These are phyloP conservation scores for Paradoxurus hermaphroditus DNA, from an alignment of 2,113 vertebrate species.

Conservation along the genomic window DNA sequence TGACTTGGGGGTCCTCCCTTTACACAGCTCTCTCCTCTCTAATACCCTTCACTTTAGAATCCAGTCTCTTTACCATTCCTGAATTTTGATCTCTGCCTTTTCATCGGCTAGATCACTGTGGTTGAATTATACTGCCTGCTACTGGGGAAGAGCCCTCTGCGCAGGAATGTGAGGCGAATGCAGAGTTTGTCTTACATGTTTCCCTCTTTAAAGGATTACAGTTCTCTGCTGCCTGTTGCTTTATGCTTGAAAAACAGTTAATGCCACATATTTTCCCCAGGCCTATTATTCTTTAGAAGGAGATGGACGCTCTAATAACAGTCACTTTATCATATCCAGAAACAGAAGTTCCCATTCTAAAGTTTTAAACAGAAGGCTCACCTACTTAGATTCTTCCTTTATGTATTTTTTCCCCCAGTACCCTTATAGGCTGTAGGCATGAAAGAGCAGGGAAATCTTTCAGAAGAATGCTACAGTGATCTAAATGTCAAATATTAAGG, in stretches of 20 bases:
- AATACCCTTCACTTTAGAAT: background rate
- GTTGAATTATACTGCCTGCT: background rate
- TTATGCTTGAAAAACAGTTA: background rate
- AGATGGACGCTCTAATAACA: background rate
- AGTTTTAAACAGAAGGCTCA: background rate
- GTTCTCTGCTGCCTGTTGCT: background rate
- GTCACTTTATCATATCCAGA: background rate
- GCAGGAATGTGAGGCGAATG: background rate
- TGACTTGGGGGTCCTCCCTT: background rate
- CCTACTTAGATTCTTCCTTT: background rate
- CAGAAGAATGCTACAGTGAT: background rate
- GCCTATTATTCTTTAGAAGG: background rate
- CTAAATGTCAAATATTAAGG: background rate
- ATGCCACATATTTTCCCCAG: too few species aligned
- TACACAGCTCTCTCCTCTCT: background rate
- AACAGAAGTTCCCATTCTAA: background rate
- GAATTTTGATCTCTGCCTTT: background rate
- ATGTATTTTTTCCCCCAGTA: background rate
- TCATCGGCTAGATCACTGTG: background rate
- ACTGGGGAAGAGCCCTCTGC: too few species aligned
- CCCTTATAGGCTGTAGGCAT: background rate
- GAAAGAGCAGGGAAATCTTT: background rate
- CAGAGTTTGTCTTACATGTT: background rate
- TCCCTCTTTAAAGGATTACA: background rate
- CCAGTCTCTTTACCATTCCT: background rate